phyloP scores from a whole-genome alignment of 2,888 invertebrate genomes.

The Phortica okadai region DNA sequence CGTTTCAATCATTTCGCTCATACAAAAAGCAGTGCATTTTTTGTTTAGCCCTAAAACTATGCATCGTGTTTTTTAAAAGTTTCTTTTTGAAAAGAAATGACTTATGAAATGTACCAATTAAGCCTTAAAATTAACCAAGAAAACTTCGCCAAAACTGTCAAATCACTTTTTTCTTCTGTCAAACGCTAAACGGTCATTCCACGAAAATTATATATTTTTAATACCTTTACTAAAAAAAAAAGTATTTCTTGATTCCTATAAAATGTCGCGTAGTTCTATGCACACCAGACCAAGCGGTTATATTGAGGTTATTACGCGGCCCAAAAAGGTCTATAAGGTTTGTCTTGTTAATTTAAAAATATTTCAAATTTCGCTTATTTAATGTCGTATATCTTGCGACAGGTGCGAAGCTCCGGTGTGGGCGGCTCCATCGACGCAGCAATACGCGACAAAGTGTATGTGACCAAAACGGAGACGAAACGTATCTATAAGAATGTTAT shows the following conservation, averaged over 20 bases:
- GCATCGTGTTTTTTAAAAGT: too few relatives aligned
- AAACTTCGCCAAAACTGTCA: too few relatives aligned
- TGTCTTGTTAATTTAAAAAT: not conserved
- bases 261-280: not conserved
- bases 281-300: not conserved
- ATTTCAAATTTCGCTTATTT: not conserved
- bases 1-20: too few relatives aligned
- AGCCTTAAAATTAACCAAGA: too few relatives aligned
- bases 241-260: not conserved
- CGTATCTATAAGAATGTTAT: conserved; percentile 11
- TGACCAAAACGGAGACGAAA: not conserved
- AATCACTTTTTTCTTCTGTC: too few relatives aligned
- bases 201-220: too few relatives aligned
- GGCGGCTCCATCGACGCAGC: not conserved
- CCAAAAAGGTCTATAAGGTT: conserved; percentile 15
- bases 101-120: too few relatives aligned
- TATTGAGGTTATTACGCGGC: not conserved
- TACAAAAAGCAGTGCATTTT: too few relatives aligned
- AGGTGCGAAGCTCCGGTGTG: not conserved
- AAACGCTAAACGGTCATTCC: too few relatives aligned
- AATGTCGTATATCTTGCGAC: not conserved
- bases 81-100: too few relatives aligned
- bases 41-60: too few relatives aligned
- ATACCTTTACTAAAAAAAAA: not conserved
- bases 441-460: conserved; percentile 11